These are phyloP conservation scores for Drosophila carrolli DNA, from an alignment of 1,140 invertebrate species.

Conservation along the genomic window DNA sequence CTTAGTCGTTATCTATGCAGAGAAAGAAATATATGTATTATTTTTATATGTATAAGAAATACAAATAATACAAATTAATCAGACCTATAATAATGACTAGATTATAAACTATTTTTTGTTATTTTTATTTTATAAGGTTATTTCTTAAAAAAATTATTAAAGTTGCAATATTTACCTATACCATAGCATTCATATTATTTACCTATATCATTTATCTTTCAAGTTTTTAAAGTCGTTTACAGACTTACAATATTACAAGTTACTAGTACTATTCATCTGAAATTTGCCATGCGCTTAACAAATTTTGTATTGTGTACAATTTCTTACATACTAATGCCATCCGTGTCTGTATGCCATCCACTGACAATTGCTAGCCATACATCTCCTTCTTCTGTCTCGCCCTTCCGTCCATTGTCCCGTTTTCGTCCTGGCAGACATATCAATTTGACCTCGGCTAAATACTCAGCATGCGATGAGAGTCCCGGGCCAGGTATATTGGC, in stretches of 20 bases:
- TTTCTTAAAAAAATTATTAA: too few species aligned
- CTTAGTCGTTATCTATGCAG: background rate
- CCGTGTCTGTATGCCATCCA: conserved; percentile 8
- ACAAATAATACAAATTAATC: background rate
- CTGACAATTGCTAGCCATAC: conserved; percentile 41
- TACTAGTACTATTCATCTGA: too few species aligned
- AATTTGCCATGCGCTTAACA: background rate
- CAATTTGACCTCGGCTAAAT: conserved; percentile 72
- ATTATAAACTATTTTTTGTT: too few species aligned
- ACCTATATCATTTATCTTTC: too few species aligned
- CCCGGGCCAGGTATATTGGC: conserved; percentile 41
- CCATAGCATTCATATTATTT: too few species aligned
- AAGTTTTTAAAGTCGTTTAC: too few species aligned
- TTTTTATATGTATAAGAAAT: too few species aligned
- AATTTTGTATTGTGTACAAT: background rate
- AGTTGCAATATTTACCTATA: too few species aligned
- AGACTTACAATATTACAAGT: too few species aligned
- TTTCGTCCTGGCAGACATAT: conserved; percentile 65
- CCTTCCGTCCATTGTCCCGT: conserved; percentile 23
- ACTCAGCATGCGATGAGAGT: conserved; percentile 56
- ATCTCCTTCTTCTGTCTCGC: conserved; percentile 27
- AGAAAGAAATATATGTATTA: background rate
- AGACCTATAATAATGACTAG: background rate
- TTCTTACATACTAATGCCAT: conserved; percentile 1
- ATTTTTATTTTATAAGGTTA: background rate